Conservation (phyloP, 2,113 vertebrate genomes). For the Sinocyclocheilus maitianheensis region DNA sequence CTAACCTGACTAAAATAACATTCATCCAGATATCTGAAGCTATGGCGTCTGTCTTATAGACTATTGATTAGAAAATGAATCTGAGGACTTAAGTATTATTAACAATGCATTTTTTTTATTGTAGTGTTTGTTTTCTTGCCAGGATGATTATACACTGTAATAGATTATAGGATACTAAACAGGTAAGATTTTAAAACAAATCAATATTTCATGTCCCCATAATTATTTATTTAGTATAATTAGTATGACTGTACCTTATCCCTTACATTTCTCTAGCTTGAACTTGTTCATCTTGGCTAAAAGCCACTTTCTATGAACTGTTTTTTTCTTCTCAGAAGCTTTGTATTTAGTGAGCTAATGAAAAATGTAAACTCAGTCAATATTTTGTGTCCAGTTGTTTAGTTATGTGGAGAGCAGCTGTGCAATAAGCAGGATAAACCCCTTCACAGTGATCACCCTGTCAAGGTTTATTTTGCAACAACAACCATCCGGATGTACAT, state of each 20-base stretch:
- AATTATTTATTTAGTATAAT: neutral
- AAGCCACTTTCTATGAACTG: neutral
- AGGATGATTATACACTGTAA: neutral
- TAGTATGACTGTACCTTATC: neutral
- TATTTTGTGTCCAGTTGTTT: neutral
- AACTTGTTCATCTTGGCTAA: neutral
- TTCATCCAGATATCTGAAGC: neutral
- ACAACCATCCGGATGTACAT: neutral
- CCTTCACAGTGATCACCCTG: too few species aligned
- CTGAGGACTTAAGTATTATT: neutral
- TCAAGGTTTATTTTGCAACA: neutral
- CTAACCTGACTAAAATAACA: neutral
- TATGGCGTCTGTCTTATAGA: neutral
- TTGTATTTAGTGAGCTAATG: neutral
- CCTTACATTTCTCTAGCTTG: neutral
- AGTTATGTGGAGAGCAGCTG: too few species aligned
- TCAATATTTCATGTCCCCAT: constrained; percentile 59
- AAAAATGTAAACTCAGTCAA: neutral
- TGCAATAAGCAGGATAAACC: too few species aligned
- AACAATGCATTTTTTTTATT: neutral
- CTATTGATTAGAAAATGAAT: neutral
- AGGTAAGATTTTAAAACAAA: constrained; percentile 51
- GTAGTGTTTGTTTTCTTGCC: neutral
- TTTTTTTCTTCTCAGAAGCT: neutral
- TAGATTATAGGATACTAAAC: neutral